A percentile compares a stretch with the other conserved stretches of the same genome.
phyloP scores from a whole-genome alignment of 2,113 vertebrate genomes.

The Willisornis vidua region DNA sequence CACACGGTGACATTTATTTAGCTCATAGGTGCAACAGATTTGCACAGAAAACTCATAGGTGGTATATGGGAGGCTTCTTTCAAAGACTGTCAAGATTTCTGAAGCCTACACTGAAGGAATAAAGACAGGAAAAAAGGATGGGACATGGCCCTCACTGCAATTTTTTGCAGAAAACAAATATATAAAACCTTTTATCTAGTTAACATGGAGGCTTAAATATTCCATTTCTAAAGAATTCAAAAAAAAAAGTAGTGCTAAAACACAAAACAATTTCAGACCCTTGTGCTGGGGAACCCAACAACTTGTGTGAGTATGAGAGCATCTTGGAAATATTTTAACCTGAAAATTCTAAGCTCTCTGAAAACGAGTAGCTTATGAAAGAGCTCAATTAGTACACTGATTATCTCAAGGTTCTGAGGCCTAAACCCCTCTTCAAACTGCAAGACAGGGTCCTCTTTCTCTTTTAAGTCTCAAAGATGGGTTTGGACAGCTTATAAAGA shows the following conservation, averaged over 20 bases:
- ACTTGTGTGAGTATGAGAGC: accelerated
- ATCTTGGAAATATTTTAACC: background rate
- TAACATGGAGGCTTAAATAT: background rate
- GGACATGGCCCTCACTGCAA: background rate
- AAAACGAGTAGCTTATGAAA: background rate
- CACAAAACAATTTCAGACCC: background rate
- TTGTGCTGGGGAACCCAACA: background rate
- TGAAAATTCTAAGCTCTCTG: background rate
- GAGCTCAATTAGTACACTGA: background rate
- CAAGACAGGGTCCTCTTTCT: background rate
- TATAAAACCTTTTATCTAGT: background rate
- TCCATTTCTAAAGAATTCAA: background rate
- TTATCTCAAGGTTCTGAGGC: background rate
- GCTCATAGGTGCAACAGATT: background rate
- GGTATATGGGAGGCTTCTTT: background rate
- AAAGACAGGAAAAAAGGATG: background rate
- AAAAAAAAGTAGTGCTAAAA: background rate
- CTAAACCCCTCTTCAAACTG: background rate
- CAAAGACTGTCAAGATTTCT: background rate
- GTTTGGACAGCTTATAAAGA: background rate
- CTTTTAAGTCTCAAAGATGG: background rate
- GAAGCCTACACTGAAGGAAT: background rate
- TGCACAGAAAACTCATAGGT: background rate
- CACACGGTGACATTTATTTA: background rate
- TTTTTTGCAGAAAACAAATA: background rate